Evolutionary conservation across 2,888 invertebrate genomes (phyloP).

Genomic region (Drosophila emarginata): DNA sequence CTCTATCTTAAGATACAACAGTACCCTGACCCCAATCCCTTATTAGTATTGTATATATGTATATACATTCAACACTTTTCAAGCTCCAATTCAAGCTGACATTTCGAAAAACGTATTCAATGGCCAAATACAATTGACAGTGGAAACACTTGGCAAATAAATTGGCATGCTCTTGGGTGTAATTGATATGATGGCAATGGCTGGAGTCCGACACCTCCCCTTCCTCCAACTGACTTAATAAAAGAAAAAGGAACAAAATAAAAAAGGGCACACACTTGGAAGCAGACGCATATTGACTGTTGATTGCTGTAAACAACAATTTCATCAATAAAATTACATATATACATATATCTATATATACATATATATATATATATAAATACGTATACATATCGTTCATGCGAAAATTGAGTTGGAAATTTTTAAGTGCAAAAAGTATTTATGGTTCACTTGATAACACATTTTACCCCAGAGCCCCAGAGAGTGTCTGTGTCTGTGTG

Average conservation of each 20-base stretch:
- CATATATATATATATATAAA: constrained; percentile 9
- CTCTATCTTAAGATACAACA: background rate
- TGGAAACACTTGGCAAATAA: constrained; percentile 55
- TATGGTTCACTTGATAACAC: constrained; percentile 61
- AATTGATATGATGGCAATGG: constrained; percentile 65
- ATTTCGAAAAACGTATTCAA: constrained; percentile 43
- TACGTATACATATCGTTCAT: constrained; percentile 34
- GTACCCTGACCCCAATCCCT: constrained; percentile 1
- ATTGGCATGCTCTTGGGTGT: constrained; percentile 67
- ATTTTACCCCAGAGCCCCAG: background rate
- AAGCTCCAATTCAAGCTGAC: constrained; percentile 9
- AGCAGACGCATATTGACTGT: constrained; percentile 45
- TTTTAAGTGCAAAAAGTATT: constrained; percentile 70
- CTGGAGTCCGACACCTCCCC: background rate
- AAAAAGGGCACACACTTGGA: constrained; percentile 16
- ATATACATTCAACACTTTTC: background rate
- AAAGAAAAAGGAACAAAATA: constrained; percentile 23
- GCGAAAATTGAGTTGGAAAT: constrained; percentile 66
- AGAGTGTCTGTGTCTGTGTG: constrained; percentile 15
- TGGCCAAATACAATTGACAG: constrained; percentile 38
- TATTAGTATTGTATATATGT: background rate
- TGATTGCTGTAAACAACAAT: constrained; percentile 68
- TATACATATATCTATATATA: constrained; percentile 15
- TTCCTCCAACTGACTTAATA: constrained; percentile 22
- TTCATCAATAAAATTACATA: constrained; percentile 66